Conservation (phyloP, 2,113 vertebrate genomes). For the Empidonax traillii region DNA sequence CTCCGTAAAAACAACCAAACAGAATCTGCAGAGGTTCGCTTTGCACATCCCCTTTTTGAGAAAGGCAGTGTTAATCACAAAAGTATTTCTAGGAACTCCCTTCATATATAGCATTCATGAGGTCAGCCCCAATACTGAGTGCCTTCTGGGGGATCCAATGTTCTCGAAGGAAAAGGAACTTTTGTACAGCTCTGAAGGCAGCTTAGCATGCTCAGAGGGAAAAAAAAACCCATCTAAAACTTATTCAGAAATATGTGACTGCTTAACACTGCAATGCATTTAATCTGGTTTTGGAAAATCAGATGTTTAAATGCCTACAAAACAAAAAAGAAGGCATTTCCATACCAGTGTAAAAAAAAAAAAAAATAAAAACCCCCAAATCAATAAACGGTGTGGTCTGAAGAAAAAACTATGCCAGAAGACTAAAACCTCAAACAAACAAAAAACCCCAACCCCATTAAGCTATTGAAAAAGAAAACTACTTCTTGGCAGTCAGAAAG, state of each 20-base stretch:
- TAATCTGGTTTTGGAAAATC: background rate
- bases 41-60: accelerated
- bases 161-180: background rate
- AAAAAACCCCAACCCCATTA: background rate
- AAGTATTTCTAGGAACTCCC: background rate
- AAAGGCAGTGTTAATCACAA: background rate
- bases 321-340: background rate
- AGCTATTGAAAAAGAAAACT: background rate
- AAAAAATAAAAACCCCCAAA: background rate
- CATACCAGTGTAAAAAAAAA: background rate
- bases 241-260: background rate
- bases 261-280: background rate
- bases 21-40: background rate
- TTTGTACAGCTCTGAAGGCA: background rate
- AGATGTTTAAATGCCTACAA: background rate
- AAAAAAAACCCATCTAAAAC: background rate
- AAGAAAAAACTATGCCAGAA: background rate
- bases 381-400: background rate
- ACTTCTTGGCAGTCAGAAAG: background rate
- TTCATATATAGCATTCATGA: background rate
- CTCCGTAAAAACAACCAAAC: background rate
- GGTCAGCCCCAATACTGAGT: background rate
- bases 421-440: background rate
- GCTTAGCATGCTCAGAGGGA: background rate
- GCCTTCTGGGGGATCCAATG: background rate